Conservation (phyloP, 2,888 invertebrate species). For the Mesopsocus fuscifrons region DNA sequence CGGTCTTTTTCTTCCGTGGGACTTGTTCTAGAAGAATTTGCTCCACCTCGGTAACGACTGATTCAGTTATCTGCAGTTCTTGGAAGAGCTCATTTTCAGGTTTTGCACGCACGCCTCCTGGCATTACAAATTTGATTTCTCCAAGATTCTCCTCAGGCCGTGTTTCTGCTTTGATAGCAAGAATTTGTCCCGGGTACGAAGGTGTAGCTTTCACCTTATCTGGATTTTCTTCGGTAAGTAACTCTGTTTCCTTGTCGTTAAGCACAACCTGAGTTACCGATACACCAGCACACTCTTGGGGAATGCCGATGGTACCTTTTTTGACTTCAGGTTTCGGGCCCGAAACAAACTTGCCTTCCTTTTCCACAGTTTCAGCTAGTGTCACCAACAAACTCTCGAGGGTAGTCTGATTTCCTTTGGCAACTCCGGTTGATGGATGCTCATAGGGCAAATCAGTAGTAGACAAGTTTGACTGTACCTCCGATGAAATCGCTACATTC, state of each 20-base stretch:
- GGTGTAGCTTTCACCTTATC: not conserved
- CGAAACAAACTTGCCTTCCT: conserved; percentile 28
- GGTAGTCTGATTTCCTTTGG: conserved; percentile 21
- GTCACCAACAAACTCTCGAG: conserved; percentile 19
- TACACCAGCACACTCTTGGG: conserved; percentile 20
- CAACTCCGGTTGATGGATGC: conserved; percentile 24
- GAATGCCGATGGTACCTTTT: conserved; percentile 20
- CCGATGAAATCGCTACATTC: conserved; percentile 28
- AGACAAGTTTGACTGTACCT: conserved; percentile 29
- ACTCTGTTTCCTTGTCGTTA: conserved; percentile 28
- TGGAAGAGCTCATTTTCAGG: conserved; percentile 18
- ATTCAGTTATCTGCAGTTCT: conserved; percentile 19
- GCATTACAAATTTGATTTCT: conserved; percentile 16
- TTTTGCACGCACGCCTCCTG: conserved; percentile 16
- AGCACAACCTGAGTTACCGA: conserved; percentile 26
- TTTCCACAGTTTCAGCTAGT: conserved; percentile 26
- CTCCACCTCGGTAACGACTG: conserved; percentile 19
- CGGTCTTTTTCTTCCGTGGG: conserved; percentile 15
- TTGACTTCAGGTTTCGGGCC: conserved; percentile 33
- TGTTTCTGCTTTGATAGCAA: conserved; percentile 19
- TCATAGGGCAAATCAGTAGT: conserved; percentile 23
- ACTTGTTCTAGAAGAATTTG: conserved; percentile 16
- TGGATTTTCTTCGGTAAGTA: conserved; percentile 23
- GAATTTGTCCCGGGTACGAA: conserved; percentile 15
- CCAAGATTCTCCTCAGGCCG: conserved; percentile 21